phyloP scores from a whole-genome alignment of 1,140 invertebrate genomes.

The Chironomus tepperi region DNA sequence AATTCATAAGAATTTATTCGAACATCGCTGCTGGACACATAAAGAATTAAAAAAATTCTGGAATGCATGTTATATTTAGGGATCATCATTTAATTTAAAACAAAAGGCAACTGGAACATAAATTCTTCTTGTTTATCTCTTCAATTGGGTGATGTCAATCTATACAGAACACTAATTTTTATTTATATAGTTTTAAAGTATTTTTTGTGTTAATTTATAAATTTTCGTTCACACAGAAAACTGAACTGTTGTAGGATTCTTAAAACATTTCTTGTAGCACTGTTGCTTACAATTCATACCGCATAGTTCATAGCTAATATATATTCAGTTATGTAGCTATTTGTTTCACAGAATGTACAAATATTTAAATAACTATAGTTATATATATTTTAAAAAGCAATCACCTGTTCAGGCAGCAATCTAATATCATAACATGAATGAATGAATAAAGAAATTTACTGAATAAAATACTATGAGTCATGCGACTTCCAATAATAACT shows the following conservation, averaged over 20 bases:
- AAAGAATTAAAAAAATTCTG: too few species aligned
- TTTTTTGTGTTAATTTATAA: background rate
- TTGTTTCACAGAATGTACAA: background rate
- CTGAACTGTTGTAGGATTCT: background rate
- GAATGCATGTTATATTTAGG: background rate
- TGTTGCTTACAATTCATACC: background rate
- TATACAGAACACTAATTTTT: background rate
- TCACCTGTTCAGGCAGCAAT: background rate
- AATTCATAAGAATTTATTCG: too few species aligned
- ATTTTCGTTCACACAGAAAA: background rate
- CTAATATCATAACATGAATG: constrained; percentile 2
- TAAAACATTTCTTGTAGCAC: background rate
- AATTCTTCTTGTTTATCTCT: background rate
- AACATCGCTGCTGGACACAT: too few species aligned
- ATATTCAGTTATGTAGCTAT: too few species aligned
- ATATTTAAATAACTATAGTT: background rate
- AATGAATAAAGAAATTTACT: constrained; percentile 14
- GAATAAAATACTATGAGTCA: background rate
- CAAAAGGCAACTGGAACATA: background rate
- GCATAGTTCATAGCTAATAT: background rate
- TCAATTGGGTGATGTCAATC: constrained; percentile 1
- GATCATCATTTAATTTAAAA: background rate
- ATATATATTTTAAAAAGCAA: background rate
- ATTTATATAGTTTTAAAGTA: too few species aligned
- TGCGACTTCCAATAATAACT: background rate